Base-by-base conservation (phyloP, 2,797 vertebrate genomes). In the Peromyscus eremicus region DNA sequence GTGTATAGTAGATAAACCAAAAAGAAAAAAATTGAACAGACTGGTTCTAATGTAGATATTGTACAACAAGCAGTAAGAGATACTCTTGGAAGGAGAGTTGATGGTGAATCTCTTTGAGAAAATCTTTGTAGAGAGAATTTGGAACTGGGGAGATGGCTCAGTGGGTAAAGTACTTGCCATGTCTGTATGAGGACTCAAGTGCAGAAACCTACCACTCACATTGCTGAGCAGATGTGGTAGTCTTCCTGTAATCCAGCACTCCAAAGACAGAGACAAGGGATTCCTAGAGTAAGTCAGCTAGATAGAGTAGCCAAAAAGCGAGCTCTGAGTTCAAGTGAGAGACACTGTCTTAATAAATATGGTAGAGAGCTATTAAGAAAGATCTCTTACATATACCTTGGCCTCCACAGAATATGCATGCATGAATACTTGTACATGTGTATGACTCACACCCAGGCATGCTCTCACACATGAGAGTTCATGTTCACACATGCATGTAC, bases 31-130 rank as follows among this genome's bases (percentile, higher is more conserved):
- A 19, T 77, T 89, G 70, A 80, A 57, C 9, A 76, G n/a, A 12
- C 40, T 89, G 85, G 91, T 86, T 94, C 92, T 46, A 83, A 29
- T 86, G 76, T 43, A 84, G 79, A 75, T 40, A 88, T 83, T 95
- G 71, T 27, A 21, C 34, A 21, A 11, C 29, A 77, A 9, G 13
- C 5, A 46, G 23, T 93, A 88, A 55, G 46, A 95, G 37, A 29
- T 79, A n/a, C 66, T 0, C 1, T 40, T 49, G 75, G 37, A 95
- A 76, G 64, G 37, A 25, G 29, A 93, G 60, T 83, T 95, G 73
- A 91, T 89, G 83, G 32, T 77, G 71, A 94, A 91, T 84, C 85
- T 92, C 34, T 27, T 83, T 94, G 77, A 95, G 60, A 88, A 91
- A 40, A 23, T 21, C 29, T 96, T 43, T 75, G 27, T 21, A n/a